These are phyloP conservation scores for Polyodon spathula DNA, from an alignment of 2,113 vertebrate genomes.

Conservation along the genomic window DNA sequence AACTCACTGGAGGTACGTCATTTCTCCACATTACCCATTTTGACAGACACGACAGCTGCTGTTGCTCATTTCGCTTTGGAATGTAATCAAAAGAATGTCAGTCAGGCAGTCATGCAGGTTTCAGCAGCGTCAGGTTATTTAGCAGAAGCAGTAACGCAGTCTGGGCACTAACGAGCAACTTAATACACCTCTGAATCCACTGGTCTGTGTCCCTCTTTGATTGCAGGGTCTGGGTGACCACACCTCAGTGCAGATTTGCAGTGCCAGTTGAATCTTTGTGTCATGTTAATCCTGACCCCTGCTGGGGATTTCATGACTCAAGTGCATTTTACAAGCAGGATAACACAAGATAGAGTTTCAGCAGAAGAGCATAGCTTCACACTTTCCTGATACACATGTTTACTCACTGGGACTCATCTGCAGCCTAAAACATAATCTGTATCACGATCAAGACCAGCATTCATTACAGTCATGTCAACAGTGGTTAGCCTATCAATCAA, in stretches of 20 bases:
- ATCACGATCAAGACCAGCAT: too few species aligned
- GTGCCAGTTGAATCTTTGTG: conserved; percentile 4
- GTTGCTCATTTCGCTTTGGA: conserved; percentile 17
- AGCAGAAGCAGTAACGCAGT: conserved; percentile 24
- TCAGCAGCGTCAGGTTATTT: conserved; percentile 34
- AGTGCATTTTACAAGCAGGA: background rate
- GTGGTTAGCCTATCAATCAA: too few species aligned
- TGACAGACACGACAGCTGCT: conserved; percentile 51
- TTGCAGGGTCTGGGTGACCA: conserved; percentile 6
- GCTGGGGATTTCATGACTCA: background rate
- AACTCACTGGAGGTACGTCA: too few species aligned
- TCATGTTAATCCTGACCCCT: background rate
- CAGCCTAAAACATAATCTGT: too few species aligned
- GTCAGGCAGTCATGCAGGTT: conserved; percentile 17
- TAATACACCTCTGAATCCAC: conserved; percentile 27
- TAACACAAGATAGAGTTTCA: background rate
- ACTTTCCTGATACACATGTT: background rate
- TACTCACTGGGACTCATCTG: background rate
- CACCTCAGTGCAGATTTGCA: background rate
- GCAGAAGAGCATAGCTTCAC: background rate
- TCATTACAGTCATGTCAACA: too few species aligned
- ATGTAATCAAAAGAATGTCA: too few species aligned
- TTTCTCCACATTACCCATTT: conserved; percentile 1
- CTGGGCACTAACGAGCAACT: conserved; percentile 34
- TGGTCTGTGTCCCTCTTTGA: background rate